Conservation (phyloP, 2,888 invertebrate species). For the Bembecia ichneumoniformis region DNA sequence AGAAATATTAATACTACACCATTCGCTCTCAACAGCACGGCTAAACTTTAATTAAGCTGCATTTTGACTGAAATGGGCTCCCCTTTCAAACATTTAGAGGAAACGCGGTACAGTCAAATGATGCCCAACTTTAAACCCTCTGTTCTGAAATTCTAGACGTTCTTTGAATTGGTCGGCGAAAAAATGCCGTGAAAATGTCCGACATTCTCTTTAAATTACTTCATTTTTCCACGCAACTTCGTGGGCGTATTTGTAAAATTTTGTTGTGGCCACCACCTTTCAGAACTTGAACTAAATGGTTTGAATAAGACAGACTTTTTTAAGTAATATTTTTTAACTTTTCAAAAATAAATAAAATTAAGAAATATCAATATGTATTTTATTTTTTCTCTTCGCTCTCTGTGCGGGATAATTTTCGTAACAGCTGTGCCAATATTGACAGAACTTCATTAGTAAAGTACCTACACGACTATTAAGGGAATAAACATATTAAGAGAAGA, state of each 20-base stretch:
- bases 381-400: no score
- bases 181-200: conserved; percentile 21
- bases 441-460: no score
- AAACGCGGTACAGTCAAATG: conserved; percentile 30
- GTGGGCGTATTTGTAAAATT: conserved; percentile 24
- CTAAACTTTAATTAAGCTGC: conserved; percentile 65
- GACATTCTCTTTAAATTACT: conserved; percentile 28
- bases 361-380: no score
- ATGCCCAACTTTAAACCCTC: conserved; percentile 20
- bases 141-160: conserved; percentile 17
- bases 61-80: conserved; percentile 52
- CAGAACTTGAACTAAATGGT: no score
- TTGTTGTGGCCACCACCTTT: background rate
- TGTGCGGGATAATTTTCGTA: no score
- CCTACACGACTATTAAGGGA: no score
- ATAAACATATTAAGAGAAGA: no score
- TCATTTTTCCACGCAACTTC: conserved; percentile 33
- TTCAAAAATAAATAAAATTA: no score
- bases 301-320: no score
- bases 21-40: conserved; percentile 49
- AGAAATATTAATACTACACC: no score
- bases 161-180: conserved; percentile 26
- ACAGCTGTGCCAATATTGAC: no score
- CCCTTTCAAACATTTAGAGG: conserved; percentile 53
- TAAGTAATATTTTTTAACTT: no score